Percentiles rank a stretch among this genome's conserved stretches.
Conservation (phyloP, 2,113 vertebrate genomes). For the Ceuthmochares aereus region DNA sequence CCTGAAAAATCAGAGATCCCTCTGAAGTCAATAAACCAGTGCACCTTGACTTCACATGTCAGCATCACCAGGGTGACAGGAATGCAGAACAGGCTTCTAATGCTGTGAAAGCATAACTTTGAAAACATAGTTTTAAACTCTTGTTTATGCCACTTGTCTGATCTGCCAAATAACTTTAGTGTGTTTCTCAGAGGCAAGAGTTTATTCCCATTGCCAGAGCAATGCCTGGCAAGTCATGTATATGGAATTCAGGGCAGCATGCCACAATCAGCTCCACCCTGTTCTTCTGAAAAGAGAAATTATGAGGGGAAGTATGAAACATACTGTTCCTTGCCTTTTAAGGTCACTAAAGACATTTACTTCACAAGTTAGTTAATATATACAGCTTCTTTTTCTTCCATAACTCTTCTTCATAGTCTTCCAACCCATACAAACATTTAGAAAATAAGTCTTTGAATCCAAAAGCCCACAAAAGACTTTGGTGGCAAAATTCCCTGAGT, state of each 20-base stretch:
- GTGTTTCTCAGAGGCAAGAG: neutral
- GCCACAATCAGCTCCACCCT: constrained; percentile 14
- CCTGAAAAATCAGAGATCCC: neutral
- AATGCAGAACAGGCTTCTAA: neutral
- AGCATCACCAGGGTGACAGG: accelerated
- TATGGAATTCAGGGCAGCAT: neutral
- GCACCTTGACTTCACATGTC: neutral
- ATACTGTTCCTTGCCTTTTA: constrained; percentile 49
- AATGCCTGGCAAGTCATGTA: neutral
- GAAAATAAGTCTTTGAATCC: neutral
- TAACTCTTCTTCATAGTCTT: neutral
- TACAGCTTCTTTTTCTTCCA: neutral
- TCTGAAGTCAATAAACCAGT: neutral
- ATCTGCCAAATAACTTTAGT: accelerated
- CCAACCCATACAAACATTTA: neutral
- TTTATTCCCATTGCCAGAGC: constrained; percentile 19
- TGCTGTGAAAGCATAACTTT: neutral
- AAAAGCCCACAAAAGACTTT: neutral
- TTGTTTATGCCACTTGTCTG: neutral
- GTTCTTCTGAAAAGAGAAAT: neutral
- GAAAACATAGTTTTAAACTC: neutral
- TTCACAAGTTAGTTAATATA: neutral
- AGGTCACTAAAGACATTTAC: neutral
- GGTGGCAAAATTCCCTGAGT: neutral
- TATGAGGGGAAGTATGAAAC: neutral